A percentile compares a stretch with the other conserved stretches of the same genome.
Conservation (phyloP, 2,113 vertebrate species). For the Neodon shergylaensis region DNA sequence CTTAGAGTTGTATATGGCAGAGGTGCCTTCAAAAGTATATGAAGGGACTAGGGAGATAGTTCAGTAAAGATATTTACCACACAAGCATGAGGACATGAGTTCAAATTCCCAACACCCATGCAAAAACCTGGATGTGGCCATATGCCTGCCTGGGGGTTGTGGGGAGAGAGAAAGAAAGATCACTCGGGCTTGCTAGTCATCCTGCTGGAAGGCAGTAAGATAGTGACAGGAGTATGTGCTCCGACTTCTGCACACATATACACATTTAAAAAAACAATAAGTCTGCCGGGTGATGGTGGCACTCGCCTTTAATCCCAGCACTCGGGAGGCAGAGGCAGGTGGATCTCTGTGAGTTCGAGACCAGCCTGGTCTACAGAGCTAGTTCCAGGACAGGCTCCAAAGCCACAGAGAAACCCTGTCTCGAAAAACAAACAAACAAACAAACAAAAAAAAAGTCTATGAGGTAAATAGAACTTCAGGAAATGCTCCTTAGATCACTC, state of each 20-base stretch:
- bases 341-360: too few relatives aligned
- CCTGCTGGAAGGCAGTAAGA: background rate
- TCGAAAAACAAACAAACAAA: too few relatives aligned
- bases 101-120: background rate
- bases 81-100: background rate
- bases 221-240: background rate
- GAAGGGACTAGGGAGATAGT: background rate
- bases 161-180: background rate
- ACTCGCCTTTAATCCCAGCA: too few relatives aligned
- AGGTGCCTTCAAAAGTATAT: background rate
- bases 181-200: background rate
- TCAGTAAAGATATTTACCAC: background rate
- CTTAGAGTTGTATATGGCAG: background rate
- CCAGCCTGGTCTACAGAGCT: too few relatives aligned
- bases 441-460: too few relatives aligned
- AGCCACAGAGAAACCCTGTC: too few relatives aligned
- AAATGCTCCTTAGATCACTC: background rate
- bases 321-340: too few relatives aligned
- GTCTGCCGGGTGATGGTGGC: too few relatives aligned
- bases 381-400: too few relatives aligned
- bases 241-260: background rate
- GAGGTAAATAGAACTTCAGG: background rate
- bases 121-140: background rate
- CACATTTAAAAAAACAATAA: too few relatives aligned
- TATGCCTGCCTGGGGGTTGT: background rate